Conservation (phyloP, 2,113 vertebrate species). For the Neolamprologus caudopunctatus region DNA sequence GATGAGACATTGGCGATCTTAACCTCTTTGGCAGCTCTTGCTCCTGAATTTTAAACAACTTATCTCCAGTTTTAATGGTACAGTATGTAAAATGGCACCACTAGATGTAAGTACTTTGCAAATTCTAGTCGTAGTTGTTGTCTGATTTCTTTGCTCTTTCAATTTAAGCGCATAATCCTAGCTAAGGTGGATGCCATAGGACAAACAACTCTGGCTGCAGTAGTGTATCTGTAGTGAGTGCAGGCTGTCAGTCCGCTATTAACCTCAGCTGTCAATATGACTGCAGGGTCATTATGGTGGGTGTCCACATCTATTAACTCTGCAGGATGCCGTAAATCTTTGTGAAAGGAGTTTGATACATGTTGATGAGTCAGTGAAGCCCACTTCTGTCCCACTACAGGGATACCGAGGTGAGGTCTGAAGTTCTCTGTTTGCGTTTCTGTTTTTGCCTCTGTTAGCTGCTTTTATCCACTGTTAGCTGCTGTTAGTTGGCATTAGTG, state of each 20-base stretch:
- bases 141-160: neutral
- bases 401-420: neutral
- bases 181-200: neutral
- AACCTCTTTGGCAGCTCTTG: neutral
- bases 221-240: neutral
- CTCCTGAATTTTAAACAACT: neutral
- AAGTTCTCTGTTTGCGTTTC: neutral
- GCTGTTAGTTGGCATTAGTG: neutral
- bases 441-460: neutral
- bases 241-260: neutral
- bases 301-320: neutral
- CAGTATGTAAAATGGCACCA: neutral
- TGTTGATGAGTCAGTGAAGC: neutral
- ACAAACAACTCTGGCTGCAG: neutral
- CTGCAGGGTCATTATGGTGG: neutral
- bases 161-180: neutral
- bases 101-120: neutral
- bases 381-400: neutral
- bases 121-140: neutral
- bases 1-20: neutral
- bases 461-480: neutral
- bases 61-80: neutral
- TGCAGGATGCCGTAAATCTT: fast-evolving
- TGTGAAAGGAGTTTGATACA: neutral
- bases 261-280: neutral